These are phyloP conservation scores for Parnassius glacialis DNA, from an alignment of 2,888 invertebrate species.

Conservation along the genomic window DNA sequence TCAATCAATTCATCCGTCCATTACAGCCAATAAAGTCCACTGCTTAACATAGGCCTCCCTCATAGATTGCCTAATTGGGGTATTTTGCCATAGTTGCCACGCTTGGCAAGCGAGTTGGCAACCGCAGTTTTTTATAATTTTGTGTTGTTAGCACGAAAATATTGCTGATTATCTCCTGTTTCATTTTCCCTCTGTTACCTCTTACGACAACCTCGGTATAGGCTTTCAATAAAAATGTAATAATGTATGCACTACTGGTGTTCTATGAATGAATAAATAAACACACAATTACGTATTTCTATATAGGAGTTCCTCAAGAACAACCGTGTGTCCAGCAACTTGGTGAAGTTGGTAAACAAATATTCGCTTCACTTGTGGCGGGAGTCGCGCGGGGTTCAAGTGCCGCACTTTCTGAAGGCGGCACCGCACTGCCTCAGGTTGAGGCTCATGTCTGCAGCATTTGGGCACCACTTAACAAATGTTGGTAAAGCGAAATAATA, in stretches of 20 bases:
- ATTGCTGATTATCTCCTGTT: no score
- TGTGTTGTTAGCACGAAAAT: no score
- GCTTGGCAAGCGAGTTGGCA: no score
- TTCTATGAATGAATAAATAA: background rate
- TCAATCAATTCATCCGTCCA: background rate
- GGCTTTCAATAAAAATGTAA: background rate
- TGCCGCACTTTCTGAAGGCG: conserved; percentile 51
- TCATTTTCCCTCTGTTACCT: no score
- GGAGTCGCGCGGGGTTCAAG: conserved; percentile 57
- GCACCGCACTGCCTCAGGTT: conserved; percentile 57
- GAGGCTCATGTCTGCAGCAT: conserved; percentile 59
- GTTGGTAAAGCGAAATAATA: conserved; percentile 33
- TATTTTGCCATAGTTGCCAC: no score
- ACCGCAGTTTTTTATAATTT: no score
- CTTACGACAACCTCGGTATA: background rate
- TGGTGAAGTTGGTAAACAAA: conserved; percentile 52
- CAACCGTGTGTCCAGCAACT: conserved; percentile 60
- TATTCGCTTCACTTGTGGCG: conserved; percentile 63
- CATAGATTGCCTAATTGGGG: no score
- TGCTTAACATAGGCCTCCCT: no score
- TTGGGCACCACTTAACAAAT: conserved; percentile 48
- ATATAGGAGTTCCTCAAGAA: conserved; percentile 58
- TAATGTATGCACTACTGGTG: background rate
- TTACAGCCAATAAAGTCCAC: no score
- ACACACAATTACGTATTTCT: background rate